Conservation (phyloP, 2,113 vertebrate genomes). For the Neolamprologus modestus region DNA sequence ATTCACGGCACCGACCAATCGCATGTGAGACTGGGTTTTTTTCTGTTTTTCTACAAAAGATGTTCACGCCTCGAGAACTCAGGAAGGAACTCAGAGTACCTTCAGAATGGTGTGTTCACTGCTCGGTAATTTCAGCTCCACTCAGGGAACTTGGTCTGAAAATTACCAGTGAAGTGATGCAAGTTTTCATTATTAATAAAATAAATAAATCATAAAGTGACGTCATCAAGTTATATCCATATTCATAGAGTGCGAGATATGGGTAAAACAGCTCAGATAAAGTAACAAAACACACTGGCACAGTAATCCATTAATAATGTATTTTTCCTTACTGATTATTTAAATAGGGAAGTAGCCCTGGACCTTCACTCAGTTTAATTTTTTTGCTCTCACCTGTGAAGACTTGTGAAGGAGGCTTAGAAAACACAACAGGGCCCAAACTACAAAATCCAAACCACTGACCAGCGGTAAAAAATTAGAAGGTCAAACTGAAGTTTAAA, state of each 20-base stretch:
- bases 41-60: not conserved
- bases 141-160: not conserved
- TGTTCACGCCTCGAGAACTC: conserved; percentile 2
- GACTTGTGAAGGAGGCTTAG: not conserved
- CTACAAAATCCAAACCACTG: not conserved
- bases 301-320: not conserved
- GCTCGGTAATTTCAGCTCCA: not conserved
- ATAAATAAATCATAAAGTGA: not conserved
- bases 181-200: not conserved
- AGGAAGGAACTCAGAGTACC: conserved; percentile 13
- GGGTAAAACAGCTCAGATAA: not conserved
- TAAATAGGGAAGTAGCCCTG: not conserved
- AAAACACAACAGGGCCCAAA: not conserved
- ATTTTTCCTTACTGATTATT: not conserved
- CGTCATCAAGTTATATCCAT: not conserved
- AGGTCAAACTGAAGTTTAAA: not conserved
- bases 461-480: not conserved
- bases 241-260: not conserved
- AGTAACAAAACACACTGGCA: not conserved
- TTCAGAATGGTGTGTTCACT: not conserved
- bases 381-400: not conserved
- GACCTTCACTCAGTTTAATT: not conserved
- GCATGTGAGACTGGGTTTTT: not conserved
- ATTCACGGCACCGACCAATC: conserved; percentile 38
- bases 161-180: not conserved